Percentiles rank a stretch among this genome's conserved stretches.
phyloP scores from a whole-genome alignment of 2,797 vertebrate species.

The Trichosurus vulpecula region DNA sequence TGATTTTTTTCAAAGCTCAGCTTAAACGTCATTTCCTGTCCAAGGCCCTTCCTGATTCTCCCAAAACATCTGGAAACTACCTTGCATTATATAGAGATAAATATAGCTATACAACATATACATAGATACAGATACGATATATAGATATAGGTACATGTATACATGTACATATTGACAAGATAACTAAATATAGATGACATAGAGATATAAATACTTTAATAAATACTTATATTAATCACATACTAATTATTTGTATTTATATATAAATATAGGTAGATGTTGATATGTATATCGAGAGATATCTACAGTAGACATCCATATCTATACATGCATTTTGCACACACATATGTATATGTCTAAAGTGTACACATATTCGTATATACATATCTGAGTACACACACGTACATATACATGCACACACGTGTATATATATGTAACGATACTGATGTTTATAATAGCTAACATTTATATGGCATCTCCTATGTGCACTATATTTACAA shows the following conservation, averaged over 20 bases:
- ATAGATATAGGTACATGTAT: too few species aligned
- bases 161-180: too few species aligned
- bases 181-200: neutral
- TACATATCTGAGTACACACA: too few species aligned
- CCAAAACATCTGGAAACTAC: neutral
- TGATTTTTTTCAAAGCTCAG: neutral
- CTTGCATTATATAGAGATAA: neutral
- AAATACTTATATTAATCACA: neutral
- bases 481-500: neutral
- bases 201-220: neutral
- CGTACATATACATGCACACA: neutral
- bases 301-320: neutral
- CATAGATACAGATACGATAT: too few species aligned
- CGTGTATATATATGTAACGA: neutral
- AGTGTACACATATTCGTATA: neutral
- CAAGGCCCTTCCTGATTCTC: neutral
- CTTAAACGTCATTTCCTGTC: neutral
- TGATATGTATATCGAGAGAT: too few species aligned
- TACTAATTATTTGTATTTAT: neutral
- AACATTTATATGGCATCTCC: neutral
- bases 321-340: neutral
- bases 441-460: neutral
- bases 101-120: neutral
- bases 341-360: neutral
- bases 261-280: too few species aligned